Evolutionary conservation across 1,140 invertebrate genomes (phyloP), one percentile per base, ranked within the genome.

Genomic region (Monochamus saltuarius): DNA sequence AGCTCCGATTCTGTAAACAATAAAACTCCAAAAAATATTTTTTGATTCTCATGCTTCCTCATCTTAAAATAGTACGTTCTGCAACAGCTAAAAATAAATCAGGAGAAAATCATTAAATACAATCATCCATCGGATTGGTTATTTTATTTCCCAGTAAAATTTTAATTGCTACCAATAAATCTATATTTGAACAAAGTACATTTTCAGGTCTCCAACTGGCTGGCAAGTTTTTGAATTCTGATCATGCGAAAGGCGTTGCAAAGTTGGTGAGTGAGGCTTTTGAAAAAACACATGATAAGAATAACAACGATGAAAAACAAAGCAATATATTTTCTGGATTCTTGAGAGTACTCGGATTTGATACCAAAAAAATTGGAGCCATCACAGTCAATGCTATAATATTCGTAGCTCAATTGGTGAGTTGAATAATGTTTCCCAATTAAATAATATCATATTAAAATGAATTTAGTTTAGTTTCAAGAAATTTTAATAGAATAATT

Each of bases 331-430:
- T 89, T n/a, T 78, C 81, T 1, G 83, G 82, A 10, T 82, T 92
- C 69, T 81, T 92, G 45, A 80, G 84, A 29, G 78, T 92, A 34
- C 77, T 92, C 40, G 89, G 88, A 13, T 80, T 92, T 42, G 87
- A 92, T 70, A 81, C 85, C 0, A 83, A 82, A 19, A 89, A 89
- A 76, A 79, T 92, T 14, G 85, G 87, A 22, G 89, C 90, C 0
- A 85, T 92, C 42, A 88, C 89, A 1, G 77, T 93, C 1, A 93
- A 93, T 74, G 87, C 86, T 10, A 79, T 92, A 6, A 85, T 92
- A 55, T 90, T 91, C 74, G 78, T 93, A n/a, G 89, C 89, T 2
- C 89, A 92, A 79, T 81, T 91, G 84, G 90, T 91, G 78, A 80
- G 79, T 77, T 8, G 22, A 40, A n/a, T n/a, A n/a, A n/a, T n/a